phyloP scores from a whole-genome alignment of 2,113 vertebrate species.

The Paradoxurus hermaphroditus region DNA sequence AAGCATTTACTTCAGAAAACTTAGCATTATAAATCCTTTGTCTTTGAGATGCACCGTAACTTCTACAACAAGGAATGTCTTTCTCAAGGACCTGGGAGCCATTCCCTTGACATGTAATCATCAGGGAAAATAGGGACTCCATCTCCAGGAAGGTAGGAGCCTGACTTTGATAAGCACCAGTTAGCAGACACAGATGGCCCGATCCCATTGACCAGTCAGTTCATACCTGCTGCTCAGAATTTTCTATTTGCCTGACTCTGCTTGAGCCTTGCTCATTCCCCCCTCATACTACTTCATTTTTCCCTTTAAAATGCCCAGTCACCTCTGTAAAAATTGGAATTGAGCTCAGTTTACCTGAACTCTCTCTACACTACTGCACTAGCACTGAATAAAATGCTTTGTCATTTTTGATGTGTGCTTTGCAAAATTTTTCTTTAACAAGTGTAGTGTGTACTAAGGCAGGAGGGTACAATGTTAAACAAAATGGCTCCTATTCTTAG shows the following conservation, averaged over 20 bases:
- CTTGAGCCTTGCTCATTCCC: not conserved
- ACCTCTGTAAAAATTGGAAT: not conserved
- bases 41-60: not conserved
- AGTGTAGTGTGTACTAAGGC: not conserved
- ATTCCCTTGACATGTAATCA: not conserved
- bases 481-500: not conserved
- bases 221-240: not conserved
- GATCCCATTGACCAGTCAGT: too few species aligned
- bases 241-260: not conserved
- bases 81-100: not conserved
- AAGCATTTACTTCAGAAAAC: not conserved
- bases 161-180: not conserved
- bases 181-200: not conserved
- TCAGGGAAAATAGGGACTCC: not conserved
- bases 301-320: not conserved
- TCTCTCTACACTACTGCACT: not conserved
- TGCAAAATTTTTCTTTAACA: not conserved
- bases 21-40: not conserved
- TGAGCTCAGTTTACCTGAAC: not conserved
- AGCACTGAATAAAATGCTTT: not conserved
- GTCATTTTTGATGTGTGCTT: not conserved
- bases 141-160: not conserved
- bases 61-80: not conserved
- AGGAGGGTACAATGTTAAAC: not conserved
- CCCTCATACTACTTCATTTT: not conserved